Evolutionary conservation across 2,888 invertebrate species (phyloP), one percentile per base, ranked within the genome.

Genomic region (Thumatha senex): DNA sequence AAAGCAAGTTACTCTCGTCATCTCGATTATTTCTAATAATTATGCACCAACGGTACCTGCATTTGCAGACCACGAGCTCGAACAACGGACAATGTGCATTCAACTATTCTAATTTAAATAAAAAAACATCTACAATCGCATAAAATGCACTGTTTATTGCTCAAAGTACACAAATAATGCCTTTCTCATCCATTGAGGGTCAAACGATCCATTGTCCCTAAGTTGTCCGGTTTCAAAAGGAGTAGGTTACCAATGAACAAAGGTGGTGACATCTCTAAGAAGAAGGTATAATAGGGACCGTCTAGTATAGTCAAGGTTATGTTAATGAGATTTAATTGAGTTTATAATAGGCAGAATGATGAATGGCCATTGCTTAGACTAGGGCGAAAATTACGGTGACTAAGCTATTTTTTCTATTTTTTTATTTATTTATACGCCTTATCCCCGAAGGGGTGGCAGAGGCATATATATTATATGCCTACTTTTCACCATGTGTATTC

Each of bases 71-170:
- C 90, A 89, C 89, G 91, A 88, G 90, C 90, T 90, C 82, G 77
- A 78, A 76, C 89, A 91, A 89, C 91, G 89, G 87, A 89, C 91
- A 91, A 89, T 89, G 82, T 85, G 82, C 85, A 87, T 89, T 88
- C 86, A 85, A 48, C 82, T 74, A 84, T 90, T 89, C 78, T 80
- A 61, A 89, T 89, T 87, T 70, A 82, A 90, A 90, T 89, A 74
- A 73, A 80, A 78, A 82, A 80, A 74, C 74, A 74, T 71, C 77
- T 74, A 88, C 86, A 87, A 88, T 87, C 86, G 84, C 88, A 89
- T 90, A 89, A 90, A 90, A 89, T 79, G 85, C 86, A 84, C 89
- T 91, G 91, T 91, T 91, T 91, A 91, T 91, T 90, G 84, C 90
- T 86, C 78, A 90, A 91, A 89, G 87, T 88, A 91, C 89, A 89